Evolutionary conservation across 2,888 invertebrate genomes (phyloP).

Genomic region (Andrena dorsata): DNA sequence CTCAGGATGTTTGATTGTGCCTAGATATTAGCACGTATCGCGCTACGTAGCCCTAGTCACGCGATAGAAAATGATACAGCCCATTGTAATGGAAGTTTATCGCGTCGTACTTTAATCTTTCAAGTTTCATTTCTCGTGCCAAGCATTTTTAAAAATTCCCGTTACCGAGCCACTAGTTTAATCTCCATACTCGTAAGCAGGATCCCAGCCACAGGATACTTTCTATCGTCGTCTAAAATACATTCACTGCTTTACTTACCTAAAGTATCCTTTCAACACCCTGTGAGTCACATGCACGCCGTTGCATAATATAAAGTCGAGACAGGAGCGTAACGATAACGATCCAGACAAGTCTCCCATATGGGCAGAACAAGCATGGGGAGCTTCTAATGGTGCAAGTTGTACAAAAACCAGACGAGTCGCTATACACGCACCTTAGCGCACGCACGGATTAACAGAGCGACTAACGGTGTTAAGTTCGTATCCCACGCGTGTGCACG

Average conservation of each 20-base stretch:
- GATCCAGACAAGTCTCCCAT: slow-evolving; percentile 40
- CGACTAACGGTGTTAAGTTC: slow-evolving; percentile 37
- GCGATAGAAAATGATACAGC: not conserved
- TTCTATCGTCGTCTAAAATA: too few species aligned
- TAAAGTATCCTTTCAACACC: too few species aligned
- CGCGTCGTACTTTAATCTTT: too few species aligned
- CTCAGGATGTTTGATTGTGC: not conserved
- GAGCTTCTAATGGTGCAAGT: slow-evolving; percentile 44
- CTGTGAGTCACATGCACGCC: slow-evolving; percentile 2
- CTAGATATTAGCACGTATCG: not conserved
- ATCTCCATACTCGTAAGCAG: too few species aligned
- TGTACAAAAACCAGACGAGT: slow-evolving; percentile 30
- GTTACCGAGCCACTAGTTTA: too few species aligned
- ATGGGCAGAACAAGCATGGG: slow-evolving; percentile 10
- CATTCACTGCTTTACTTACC: too few species aligned
- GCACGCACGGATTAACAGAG: slow-evolving; percentile 18
- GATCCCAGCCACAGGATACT: too few species aligned
- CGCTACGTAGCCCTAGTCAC: not conserved
- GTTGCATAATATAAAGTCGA: slow-evolving; percentile 14
- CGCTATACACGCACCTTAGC: slow-evolving; percentile 2
- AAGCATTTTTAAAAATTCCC: too few species aligned
- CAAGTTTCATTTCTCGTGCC: too few species aligned
- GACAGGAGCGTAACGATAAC: slow-evolving; percentile 43
- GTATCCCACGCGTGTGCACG: not conserved
- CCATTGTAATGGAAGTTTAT: not conserved